Evolutionary conservation across 2,797 vertebrate species (phyloP).

Genomic region (Pseudochaenichthys georgianus): DNA sequence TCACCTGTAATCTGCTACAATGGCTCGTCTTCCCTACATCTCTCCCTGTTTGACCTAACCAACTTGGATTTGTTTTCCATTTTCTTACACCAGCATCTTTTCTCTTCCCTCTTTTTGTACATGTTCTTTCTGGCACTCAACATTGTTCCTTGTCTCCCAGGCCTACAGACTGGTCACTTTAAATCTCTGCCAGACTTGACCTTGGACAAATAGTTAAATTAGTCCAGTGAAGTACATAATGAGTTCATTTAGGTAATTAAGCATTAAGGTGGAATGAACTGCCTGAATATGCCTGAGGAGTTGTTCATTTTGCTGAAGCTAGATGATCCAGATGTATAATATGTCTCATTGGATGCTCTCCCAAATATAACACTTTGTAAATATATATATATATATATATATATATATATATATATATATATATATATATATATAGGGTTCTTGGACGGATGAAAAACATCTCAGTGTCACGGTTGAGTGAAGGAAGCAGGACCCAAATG

Average conservation of each 20-base stretch:
- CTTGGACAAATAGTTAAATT: constrained; percentile 84
- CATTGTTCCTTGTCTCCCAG: constrained; percentile 67
- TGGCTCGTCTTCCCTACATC: not conserved
- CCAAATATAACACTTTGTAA: constrained; percentile 28
- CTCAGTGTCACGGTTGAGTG: not conserved
- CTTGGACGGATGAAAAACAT: constrained; percentile 23
- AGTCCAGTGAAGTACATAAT: constrained; percentile 84
- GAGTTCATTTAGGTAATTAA: constrained; percentile 87
- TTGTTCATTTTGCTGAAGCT: constrained; percentile 61
- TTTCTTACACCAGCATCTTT: constrained; percentile 15
- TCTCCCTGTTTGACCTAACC: constrained; percentile 29
- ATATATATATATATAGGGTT: not conserved
- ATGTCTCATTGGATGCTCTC: constrained; percentile 65
- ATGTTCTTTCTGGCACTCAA: constrained; percentile 54
- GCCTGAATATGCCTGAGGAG: constrained; percentile 77
- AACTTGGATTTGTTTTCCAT: constrained; percentile 19
- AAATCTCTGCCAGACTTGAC: constrained; percentile 85
- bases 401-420: not conserved
- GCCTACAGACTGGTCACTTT: constrained; percentile 79
- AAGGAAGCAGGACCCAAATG: too few species aligned
- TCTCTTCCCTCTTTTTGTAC: constrained; percentile 21
- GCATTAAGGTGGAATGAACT: constrained; percentile 82
- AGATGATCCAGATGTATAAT: constrained; percentile 73
- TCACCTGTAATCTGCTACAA: not conserved
- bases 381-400: constrained; percentile 1